Percentiles rank a stretch among this genome's conserved stretches.
Conservation (phyloP, 2,888 invertebrate genomes). For the Sylvicola cinctus region DNA sequence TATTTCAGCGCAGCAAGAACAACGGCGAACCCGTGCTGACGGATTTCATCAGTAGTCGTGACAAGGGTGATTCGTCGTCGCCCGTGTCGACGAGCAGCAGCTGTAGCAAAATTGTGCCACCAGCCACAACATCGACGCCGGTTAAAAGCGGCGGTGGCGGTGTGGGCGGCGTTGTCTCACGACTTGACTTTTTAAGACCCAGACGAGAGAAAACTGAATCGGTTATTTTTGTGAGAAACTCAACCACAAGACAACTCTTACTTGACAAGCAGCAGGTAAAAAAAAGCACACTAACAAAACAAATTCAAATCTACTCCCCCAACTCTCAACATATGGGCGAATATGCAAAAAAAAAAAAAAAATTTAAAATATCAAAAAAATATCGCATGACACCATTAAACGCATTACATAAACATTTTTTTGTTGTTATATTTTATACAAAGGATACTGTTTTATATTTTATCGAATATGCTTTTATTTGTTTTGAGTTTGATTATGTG, state of each 20-base stretch:
- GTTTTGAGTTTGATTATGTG: no score
- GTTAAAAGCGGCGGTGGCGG: background rate
- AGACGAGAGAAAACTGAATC: conserved; percentile 79
- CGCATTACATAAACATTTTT: background rate
- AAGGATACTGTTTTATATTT: no score
- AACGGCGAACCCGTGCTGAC: conserved; percentile 48
- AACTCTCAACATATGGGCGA: conserved; percentile 6
- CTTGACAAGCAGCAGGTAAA: conserved; percentile 21
- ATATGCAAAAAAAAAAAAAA: conserved; percentile 8
- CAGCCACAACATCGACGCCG: conserved; percentile 2
- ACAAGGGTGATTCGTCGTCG: conserved; percentile 5
- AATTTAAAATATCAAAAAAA: conserved; percentile 3
- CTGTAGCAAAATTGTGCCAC: conserved; percentile 6
- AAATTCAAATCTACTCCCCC: no score
- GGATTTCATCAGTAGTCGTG: conserved; percentile 32
- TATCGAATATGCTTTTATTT: no score
- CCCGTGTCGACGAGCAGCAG: conserved; percentile 5
- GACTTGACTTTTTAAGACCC: conserved; percentile 34
- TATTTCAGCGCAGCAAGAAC: conserved; percentile 35
- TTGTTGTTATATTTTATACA: background rate
- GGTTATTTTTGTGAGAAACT: conserved; percentile 55
- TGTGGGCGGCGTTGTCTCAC: conserved; percentile 6
- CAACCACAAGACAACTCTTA: conserved; percentile 29
- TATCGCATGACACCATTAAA: background rate
- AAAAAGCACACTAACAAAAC: conserved; percentile 7